Evolutionary conservation across 2,888 invertebrate species (phyloP).

Genomic region (Steinernema scapterisci): DNA sequence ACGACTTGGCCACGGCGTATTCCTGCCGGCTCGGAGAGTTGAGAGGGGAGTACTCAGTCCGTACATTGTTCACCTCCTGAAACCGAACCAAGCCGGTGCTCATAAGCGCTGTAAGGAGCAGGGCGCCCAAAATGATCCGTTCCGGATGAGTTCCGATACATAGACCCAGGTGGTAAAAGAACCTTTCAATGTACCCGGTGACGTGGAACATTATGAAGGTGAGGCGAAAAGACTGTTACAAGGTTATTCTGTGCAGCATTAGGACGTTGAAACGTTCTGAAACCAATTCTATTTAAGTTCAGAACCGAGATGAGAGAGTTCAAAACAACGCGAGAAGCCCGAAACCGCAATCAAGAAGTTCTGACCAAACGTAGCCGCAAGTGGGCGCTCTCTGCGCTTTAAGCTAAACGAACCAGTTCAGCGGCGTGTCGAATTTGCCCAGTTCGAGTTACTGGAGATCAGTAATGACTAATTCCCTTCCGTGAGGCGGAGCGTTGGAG

Average conservation of each 20-base stretch:
- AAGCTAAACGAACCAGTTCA: slow-evolving; percentile 30
- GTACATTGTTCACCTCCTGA: slow-evolving; percentile 59
- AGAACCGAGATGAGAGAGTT: not conserved
- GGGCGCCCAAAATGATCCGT: slow-evolving; percentile 40
- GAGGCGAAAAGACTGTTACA: not conserved
- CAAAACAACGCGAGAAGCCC: slow-evolving; percentile 17
- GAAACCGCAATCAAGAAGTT: slow-evolving; percentile 11
- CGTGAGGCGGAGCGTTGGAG: slow-evolving; percentile 10
- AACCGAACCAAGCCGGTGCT: slow-evolving; percentile 54
- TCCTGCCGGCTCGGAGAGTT: slow-evolving; percentile 56
- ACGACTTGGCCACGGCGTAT: slow-evolving; percentile 58
- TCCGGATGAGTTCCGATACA: slow-evolving; percentile 49
- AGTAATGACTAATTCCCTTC: slow-evolving; percentile 25
- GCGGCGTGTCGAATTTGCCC: slow-evolving; percentile 21
- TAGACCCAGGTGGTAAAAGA: slow-evolving; percentile 49
- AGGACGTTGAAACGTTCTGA: not conserved
- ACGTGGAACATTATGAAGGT: slow-evolving; percentile 45
- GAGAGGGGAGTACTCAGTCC: slow-evolving; percentile 61
- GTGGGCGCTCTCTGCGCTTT: slow-evolving; percentile 7
- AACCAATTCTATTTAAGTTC: not conserved
- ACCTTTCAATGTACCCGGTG: slow-evolving; percentile 45
- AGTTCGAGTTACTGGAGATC: slow-evolving; percentile 25
- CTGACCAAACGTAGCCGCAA: not conserved
- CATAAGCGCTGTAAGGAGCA: slow-evolving; percentile 44
- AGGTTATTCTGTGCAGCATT: not conserved